Base-by-base conservation (phyloP, 2,888 invertebrate genomes). In the Pseudococcus jackbeardsleyi region DNA sequence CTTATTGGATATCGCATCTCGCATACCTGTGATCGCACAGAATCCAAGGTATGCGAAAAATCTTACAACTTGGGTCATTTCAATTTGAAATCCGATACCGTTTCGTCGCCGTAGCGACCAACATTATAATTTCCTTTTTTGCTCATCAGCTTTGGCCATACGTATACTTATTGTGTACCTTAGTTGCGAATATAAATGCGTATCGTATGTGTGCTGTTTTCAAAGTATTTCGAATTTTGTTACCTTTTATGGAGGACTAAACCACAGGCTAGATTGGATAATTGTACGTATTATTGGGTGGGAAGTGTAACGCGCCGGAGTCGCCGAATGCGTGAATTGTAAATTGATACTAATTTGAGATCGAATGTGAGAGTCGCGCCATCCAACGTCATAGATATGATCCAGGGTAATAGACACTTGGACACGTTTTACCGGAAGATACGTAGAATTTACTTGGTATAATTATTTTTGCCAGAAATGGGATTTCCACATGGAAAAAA, bases 151-250 rank as follows among this genome's bases (percentile, higher is more conserved):
- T 59, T 59, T 4, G n/a, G 11, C 59, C 19, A 59, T 17, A 54
- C 0, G 26, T 33, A 33, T 54, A 54, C 54, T 54, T 54, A 17
- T n/a, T 59, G 59, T 59, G 9, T n/a, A 19, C 17, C 15, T 12
- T 54, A 54, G 1, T 1, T 54, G 17, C 54, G 17, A 1, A 9
- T 5, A 59, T 33, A 4, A 22, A 33, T 11, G 26, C 26, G 26
- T 33, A 33, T 33, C 26, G 26, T 33, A 33, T 33, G 26, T 33
- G 3, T 15, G 33, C 15, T 33, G 12, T 72, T 72, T 33, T 33
- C 68, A 72, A 72, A 72, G 68, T 72, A 72, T 72, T 72, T 72
- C 68, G 33, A 72, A 72, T 72, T 72, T 72, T 15, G 68, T 72
- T 72, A 72, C 68, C 68, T 33, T 72, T 72, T 72, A 72, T 72